Conservation (phyloP, 1,140 invertebrate genomes). For the Brachionus rotundiformis region DNA sequence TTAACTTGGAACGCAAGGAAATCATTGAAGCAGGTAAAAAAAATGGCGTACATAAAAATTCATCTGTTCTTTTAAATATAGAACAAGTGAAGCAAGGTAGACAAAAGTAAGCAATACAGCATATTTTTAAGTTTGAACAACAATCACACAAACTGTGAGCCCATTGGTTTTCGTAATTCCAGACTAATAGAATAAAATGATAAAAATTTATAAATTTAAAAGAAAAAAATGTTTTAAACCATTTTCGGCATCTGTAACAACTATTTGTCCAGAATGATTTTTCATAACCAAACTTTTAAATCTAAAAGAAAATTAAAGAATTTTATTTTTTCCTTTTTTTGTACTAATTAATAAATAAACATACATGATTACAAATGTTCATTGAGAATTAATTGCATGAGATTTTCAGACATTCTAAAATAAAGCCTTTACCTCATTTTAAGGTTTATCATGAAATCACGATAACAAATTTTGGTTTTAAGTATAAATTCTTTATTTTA, state of each 20-base stretch:
- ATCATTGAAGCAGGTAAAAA: slow-evolving; percentile 1
- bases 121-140: neutral
- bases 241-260: slow-evolving; percentile 18
- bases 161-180: slow-evolving; percentile 46
- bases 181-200: too few species aligned
- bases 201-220: neutral
- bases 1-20: slow-evolving; percentile 4
- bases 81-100: slow-evolving; percentile 41
- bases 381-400: neutral
- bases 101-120: slow-evolving; percentile 41
- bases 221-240: neutral
- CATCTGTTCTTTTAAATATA: slow-evolving; percentile 41
- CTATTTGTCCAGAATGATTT: slow-evolving; percentile 39
- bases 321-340: too few species aligned
- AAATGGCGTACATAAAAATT: slow-evolving; percentile 42
- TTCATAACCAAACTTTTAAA: neutral
- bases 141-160: neutral
- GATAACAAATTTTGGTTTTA: too few species aligned
- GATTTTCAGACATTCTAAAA: neutral
- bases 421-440: neutral
- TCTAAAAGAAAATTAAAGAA: too few species aligned
- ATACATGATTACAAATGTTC: slow-evolving; percentile 2
- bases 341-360: too few species aligned
- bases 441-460: neutral
- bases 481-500: too few species aligned